Evolutionary conservation across 2,113 vertebrate species (phyloP).

Genomic region (Megaceryle maxima): DNA sequence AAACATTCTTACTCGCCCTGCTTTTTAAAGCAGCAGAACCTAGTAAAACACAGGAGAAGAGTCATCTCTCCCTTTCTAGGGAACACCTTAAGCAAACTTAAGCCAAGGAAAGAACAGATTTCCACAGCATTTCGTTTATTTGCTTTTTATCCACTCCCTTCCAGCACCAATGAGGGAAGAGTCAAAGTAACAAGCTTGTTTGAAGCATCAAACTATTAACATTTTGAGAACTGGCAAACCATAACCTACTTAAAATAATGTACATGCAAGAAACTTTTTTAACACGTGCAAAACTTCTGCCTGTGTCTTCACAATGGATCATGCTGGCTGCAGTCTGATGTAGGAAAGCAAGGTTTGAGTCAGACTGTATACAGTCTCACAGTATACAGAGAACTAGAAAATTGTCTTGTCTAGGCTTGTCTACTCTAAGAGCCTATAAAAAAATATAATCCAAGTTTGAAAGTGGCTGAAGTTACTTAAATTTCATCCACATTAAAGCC

Average conservation of each 20-base stretch:
- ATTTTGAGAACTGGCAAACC: background rate
- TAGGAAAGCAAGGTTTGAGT: background rate
- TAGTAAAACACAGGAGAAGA: background rate
- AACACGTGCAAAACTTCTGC: background rate
- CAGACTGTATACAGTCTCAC: background rate
- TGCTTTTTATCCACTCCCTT: background rate
- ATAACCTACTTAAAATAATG: background rate
- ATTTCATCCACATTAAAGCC: background rate
- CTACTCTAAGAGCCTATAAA: background rate
- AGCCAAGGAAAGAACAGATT: background rate
- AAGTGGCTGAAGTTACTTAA: background rate
- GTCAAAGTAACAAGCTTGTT: background rate
- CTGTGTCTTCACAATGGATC: background rate
- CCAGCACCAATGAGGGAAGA: background rate
- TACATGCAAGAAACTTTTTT: background rate
- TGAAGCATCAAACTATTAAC: background rate
- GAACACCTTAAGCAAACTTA: background rate
- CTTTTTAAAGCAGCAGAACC: background rate
- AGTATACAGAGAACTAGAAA: background rate
- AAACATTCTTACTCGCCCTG: background rate
- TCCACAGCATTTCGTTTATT: background rate
- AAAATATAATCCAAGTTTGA: background rate
- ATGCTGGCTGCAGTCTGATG: accelerated
- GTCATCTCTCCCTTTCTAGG: background rate
- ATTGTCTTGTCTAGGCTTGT: background rate